Conservation (phyloP, 2,888 invertebrate genomes). For the Piscicola geometra region DNA sequence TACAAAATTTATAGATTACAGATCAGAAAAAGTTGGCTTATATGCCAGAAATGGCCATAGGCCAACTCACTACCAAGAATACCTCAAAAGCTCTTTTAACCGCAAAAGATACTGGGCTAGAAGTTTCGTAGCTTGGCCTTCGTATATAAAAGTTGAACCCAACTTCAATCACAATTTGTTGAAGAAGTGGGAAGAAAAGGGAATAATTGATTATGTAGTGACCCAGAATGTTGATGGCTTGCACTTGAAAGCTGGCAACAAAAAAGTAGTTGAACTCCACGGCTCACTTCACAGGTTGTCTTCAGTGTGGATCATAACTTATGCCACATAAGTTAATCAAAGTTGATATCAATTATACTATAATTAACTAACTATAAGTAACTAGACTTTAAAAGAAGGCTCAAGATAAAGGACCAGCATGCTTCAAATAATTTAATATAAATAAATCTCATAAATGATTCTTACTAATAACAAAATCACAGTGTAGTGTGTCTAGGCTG, state of each 20-base stretch:
- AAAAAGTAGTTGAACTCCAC: conserved; percentile 77
- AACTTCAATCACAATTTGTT: conserved; percentile 73
- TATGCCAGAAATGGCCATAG: conserved; percentile 78
- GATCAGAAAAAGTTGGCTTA: conserved; percentile 55
- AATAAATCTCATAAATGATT: no score
- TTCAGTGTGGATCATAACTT: no score
- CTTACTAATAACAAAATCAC: neutral
- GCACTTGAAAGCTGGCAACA: conserved; percentile 82
- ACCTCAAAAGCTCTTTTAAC: conserved; percentile 60
- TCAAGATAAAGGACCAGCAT: no score
- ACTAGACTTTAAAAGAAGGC: no score
- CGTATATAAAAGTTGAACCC: conserved; percentile 70
- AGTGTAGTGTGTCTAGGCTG: conserved; percentile 1
- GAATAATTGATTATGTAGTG: conserved; percentile 65
- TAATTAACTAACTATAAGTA: neutral
- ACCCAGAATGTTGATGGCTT: conserved; percentile 95
- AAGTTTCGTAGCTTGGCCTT: conserved; percentile 84
- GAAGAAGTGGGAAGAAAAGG: conserved; percentile 67
- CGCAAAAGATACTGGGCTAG: conserved; percentile 89
- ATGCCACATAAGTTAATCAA: no score
- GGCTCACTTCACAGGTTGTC: conserved; percentile 62
- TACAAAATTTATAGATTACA: conserved; percentile 36
- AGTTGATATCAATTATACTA: no score
- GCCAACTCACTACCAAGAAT: conserved; percentile 81
- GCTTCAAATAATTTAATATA: no score